Conservation (phyloP, 2,888 invertebrate species). For the Dryomyza anilis region DNA sequence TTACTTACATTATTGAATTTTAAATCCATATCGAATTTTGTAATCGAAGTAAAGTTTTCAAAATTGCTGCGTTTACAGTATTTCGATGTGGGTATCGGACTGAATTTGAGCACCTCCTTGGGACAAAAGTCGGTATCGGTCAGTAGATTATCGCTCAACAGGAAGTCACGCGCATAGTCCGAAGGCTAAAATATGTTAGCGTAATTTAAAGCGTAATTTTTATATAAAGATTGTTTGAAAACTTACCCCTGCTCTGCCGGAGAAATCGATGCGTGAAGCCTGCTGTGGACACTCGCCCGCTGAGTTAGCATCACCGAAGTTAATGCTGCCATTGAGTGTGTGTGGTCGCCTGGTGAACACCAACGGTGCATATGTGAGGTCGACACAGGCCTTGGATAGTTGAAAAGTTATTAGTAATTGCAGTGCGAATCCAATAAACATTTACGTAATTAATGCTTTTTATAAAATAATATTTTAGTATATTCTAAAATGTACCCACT, state of each 20-base stretch:
- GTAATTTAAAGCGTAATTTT: background rate
- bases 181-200: slow-evolving; percentile 47
- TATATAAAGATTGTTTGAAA: background rate
- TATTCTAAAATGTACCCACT: background rate
- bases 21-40: slow-evolving; percentile 55
- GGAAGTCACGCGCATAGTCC: slow-evolving; percentile 55
- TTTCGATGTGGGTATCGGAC: slow-evolving; percentile 59
- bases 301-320: slow-evolving; percentile 52
- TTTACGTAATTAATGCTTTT: too few relatives aligned
- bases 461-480: too few relatives aligned
- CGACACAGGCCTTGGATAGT: slow-evolving; percentile 53
- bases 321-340: slow-evolving; percentile 51
- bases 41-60: slow-evolving; percentile 58
- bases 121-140: slow-evolving; percentile 57
- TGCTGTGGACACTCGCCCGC: slow-evolving; percentile 50
- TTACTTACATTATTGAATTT: slow-evolving; percentile 54
- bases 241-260: slow-evolving; percentile 57
- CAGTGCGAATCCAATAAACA: too few relatives aligned
- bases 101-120: slow-evolving; percentile 59
- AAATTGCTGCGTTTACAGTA: slow-evolving; percentile 59
- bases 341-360: slow-evolving; percentile 60
- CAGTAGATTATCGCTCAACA: slow-evolving; percentile 52
- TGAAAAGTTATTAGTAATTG: too few relatives aligned
- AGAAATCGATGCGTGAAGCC: slow-evolving; percentile 52
- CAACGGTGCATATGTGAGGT: slow-evolving; percentile 56